These are phyloP conservation scores for Xerus rutilus DNA, from an alignment of 2,797 vertebrate species.

Conservation along the genomic window DNA sequence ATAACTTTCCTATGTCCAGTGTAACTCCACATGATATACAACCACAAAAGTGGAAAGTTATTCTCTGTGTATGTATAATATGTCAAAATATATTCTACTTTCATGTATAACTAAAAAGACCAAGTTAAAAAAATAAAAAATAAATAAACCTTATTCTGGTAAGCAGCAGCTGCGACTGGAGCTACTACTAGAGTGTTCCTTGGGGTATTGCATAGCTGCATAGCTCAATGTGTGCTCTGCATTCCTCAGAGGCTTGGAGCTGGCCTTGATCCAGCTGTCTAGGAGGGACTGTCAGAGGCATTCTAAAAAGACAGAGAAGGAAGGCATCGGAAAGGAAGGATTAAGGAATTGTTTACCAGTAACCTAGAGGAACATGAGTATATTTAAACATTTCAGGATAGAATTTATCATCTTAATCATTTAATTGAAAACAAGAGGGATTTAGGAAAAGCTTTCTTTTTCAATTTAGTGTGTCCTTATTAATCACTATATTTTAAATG, in stretches of 20 bases:
- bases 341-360: slow-evolving; percentile 52
- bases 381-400: slow-evolving; percentile 21
- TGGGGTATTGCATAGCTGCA: neutral
- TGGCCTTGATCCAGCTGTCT: slow-evolving; percentile 67
- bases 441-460: neutral
- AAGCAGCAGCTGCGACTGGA: slow-evolving; percentile 47
- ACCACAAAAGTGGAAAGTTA: no score
- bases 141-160: neutral
- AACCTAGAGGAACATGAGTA: neutral
- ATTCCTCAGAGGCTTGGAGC: slow-evolving; percentile 58
- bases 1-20: no score
- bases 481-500: neutral
- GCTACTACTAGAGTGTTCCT: neutral
- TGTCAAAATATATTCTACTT: no score
- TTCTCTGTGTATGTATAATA: no score
- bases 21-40: no score
- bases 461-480: neutral
- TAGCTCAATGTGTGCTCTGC: neutral
- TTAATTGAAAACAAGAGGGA: neutral
- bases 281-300: neutral
- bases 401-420: slow-evolving; percentile 11
- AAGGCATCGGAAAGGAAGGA: neutral
- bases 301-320: slow-evolving; percentile 25
- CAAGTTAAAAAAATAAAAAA: no score
- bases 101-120: no score